Evolutionary conservation across 1,140 invertebrate genomes (phyloP).

Genomic region (Cydia pomonella): DNA sequence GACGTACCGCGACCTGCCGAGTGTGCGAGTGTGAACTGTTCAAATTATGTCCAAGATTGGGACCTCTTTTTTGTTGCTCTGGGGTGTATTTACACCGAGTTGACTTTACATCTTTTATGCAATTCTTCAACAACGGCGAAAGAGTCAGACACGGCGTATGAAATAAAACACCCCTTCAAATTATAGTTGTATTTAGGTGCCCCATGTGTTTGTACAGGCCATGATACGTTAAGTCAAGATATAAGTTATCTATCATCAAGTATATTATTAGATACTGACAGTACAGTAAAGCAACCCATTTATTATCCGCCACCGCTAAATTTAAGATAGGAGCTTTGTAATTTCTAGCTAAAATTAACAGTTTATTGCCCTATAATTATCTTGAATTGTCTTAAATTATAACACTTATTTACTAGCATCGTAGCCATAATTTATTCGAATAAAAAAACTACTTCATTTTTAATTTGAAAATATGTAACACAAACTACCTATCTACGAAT

Average conservation of each 20-base stretch:
- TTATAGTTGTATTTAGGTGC: slow-evolving; percentile 23
- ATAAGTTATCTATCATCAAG: slow-evolving; percentile 63
- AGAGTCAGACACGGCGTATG: background rate
- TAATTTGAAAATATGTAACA: background rate
- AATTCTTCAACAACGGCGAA: background rate
- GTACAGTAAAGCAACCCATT: slow-evolving; percentile 52
- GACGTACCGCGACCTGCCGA: too few relatives aligned
- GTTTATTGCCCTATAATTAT: slow-evolving; percentile 12
- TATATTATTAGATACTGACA: slow-evolving; percentile 54
- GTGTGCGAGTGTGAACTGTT: too few relatives aligned
- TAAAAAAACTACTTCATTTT: slow-evolving; percentile 13
- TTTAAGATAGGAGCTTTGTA: slow-evolving; percentile 60
- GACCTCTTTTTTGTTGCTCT: too few relatives aligned
- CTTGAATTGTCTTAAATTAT: slow-evolving; percentile 37
- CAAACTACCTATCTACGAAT: background rate
- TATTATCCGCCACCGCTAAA: slow-evolving; percentile 72
- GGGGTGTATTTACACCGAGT: too few relatives aligned
- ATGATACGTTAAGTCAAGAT: slow-evolving; percentile 62
- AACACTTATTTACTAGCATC: slow-evolving; percentile 43
- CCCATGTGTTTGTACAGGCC: slow-evolving; percentile 12
- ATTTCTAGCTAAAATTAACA: slow-evolving; percentile 44
- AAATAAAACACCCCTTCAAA: slow-evolving; percentile 2
- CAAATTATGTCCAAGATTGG: slow-evolving; percentile 1
- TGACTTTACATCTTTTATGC: too few relatives aligned
- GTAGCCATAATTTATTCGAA: slow-evolving; percentile 23